These are phyloP conservation scores for Euthynnus affinis DNA, from an alignment of 2,797 vertebrate species.

Conservation along the genomic window DNA sequence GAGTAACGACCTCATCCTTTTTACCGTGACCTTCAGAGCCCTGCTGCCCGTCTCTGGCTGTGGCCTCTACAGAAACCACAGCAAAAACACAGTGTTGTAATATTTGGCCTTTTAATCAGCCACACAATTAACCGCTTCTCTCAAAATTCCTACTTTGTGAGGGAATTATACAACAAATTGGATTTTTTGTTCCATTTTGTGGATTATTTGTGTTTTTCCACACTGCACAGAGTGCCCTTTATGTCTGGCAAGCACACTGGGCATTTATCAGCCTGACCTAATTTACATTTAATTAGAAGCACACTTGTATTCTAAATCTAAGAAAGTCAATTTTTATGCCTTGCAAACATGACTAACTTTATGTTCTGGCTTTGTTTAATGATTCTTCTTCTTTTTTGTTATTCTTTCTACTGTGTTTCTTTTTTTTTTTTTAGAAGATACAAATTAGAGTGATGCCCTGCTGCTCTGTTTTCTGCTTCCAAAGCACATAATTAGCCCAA, in stretches of 20 bases:
- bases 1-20: background rate
- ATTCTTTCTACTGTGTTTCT: constrained; percentile 48
- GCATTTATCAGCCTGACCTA: constrained; percentile 62
- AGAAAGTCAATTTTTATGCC: constrained; percentile 50
- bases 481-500: constrained; percentile 84
- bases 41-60: background rate
- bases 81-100: background rate
- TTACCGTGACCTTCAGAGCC: background rate
- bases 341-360: constrained; percentile 70
- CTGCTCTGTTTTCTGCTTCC: constrained; percentile 82
- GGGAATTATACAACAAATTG: constrained; percentile 38
- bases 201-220: constrained; percentile 19
- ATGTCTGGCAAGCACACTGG: constrained; percentile 39
- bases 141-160: background rate
- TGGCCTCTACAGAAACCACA: constrained; percentile 12
- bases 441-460: constrained; percentile 82
- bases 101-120: constrained; percentile 10
- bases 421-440: constrained; percentile 64
- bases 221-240: constrained; percentile 21
- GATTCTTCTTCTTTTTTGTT: constrained; percentile 31
- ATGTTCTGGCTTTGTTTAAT: constrained; percentile 73
- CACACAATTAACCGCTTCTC: background rate
- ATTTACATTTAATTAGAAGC: constrained; percentile 76
- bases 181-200: constrained; percentile 35
- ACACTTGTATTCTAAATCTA: constrained; percentile 54